Evolutionary conservation across 53 echinoderm and acorn worm genomes (phyloP).

Genomic region (Echinarachnius parma): DNA sequence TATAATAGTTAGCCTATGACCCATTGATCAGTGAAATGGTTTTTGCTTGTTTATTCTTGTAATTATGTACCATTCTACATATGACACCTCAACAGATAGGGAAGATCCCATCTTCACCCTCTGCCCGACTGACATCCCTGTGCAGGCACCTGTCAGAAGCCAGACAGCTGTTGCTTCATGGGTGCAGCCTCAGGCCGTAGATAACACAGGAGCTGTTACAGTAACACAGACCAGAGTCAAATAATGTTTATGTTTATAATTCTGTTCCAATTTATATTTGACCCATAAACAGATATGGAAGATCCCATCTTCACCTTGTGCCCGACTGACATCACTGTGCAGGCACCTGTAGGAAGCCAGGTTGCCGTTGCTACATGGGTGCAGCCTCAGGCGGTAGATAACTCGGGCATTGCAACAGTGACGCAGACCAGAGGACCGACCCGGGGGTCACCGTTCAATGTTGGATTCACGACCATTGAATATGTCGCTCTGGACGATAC

Average conservation of each 20-base stretch:
- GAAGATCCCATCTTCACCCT: conserved; percentile 2
- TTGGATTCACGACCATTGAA: conserved; percentile 9
- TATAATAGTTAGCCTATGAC: too few relatives aligned
- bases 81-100: too few relatives aligned
- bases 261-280: background rate
- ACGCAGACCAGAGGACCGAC: conserved; percentile 16
- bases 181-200: conserved; percentile 5
- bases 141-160: conserved; percentile 21
- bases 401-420: conserved; percentile 3
- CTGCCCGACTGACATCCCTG: conserved; percentile 24
- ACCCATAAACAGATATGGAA: conserved; percentile 17
- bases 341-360: conserved; percentile 14
- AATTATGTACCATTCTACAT: too few relatives aligned
- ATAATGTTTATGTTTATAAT: background rate
- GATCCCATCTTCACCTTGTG: conserved; percentile 5
- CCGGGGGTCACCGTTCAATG: conserved; percentile 5
- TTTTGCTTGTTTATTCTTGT: too few relatives aligned
- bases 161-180: conserved; percentile 15
- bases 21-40: too few relatives aligned
- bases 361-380: conserved; percentile 22
- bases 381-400: conserved; percentile 8
- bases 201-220: conserved; percentile 11
- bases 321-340: conserved; percentile 24
- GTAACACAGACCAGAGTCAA: background rate
- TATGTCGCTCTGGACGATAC: conserved; percentile 14